Evolutionary conservation across 2,888 invertebrate species (phyloP), one percentile per base, ranked within the genome.

Genomic region (Lasioglossum lativentre): DNA sequence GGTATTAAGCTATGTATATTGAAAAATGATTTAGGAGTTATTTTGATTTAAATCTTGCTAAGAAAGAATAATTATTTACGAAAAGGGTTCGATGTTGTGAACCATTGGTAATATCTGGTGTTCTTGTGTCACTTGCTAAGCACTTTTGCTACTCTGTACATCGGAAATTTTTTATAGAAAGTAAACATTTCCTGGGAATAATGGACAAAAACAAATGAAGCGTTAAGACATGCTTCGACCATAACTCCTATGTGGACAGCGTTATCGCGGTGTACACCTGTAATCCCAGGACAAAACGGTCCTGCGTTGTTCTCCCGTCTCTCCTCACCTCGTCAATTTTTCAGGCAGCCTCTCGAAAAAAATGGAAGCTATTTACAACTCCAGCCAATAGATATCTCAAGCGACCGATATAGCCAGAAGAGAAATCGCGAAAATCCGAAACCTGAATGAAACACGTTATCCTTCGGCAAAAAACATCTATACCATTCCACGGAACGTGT

Each of bases 211-310:
- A 4, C 30, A 63, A 27, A 30, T 34, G 66, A 66, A 66, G 34
- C 34, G 66, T 66, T 19, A 66, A 66, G 34, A 66, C 34, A 30
- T 16, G 66, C 16, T 66, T 34, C 66, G 66, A 27, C 66, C 12
- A 34, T 34, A 34, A 66, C 34, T 66, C 30, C 34, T 19, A 4
- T 6, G 66, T 6, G 66, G 34, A 66, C 66, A 66, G 66, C 66
- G 66, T 66, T 66, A 66, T 66, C 66, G 66, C 19, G 6, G 30
- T 34, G 66, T 66, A 30, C 66, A 34, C 34, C 30, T 19, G 66
- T 66, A 66, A 66, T 68, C 68, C 68, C 38, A 68, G 68, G 66
- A 68, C 68, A 68, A 68, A 68, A 68, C 38, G 68, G 19, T 34
- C 23, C 68, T 68, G 23, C 38, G 23, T n/a, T 23, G 19, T 66